Evolutionary conservation across 2,797 vertebrate genomes (phyloP).

Genomic region (Gymnothorax javanicus): DNA sequence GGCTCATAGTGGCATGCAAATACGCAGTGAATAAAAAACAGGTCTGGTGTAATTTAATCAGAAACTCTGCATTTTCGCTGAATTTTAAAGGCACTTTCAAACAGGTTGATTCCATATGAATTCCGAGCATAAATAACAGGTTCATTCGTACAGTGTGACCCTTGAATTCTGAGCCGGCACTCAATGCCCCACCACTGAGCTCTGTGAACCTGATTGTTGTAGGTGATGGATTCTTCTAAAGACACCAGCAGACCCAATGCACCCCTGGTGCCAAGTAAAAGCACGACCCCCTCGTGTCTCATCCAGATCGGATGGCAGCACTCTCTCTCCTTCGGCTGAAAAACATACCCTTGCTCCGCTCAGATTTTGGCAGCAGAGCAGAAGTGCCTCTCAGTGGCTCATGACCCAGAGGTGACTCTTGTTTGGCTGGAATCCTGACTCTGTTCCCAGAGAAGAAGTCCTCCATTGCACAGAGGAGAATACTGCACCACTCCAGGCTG

Average conservation of each 20-base stretch:
- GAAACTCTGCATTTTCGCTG: not conserved
- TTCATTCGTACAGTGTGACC: not conserved
- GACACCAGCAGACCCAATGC: not conserved
- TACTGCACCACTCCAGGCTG: not conserved
- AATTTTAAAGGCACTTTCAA: not conserved
- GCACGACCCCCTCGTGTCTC: not conserved
- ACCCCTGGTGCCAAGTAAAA: not conserved
- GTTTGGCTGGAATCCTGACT: too few species aligned
- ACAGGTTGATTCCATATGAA: not conserved
- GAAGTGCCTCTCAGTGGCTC: not conserved
- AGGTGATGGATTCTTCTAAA: slow-evolving; percentile 1
- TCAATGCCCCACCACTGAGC: not conserved
- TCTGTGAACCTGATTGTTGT: not conserved
- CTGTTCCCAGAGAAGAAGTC: not conserved
- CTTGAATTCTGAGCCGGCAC: not conserved
- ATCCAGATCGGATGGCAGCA: not conserved
- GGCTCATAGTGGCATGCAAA: not conserved
- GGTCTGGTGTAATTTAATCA: not conserved
- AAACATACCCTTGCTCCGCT: not conserved
- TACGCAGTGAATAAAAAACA: not conserved
- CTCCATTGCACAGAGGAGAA: not conserved
- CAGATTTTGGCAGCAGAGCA: not conserved
- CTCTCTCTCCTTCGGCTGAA: not conserved
- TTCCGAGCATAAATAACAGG: not conserved
- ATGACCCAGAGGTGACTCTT: not conserved